Evolutionary conservation across 1,140 invertebrate species (phyloP).

Genomic region (Lethrus apterus): DNA sequence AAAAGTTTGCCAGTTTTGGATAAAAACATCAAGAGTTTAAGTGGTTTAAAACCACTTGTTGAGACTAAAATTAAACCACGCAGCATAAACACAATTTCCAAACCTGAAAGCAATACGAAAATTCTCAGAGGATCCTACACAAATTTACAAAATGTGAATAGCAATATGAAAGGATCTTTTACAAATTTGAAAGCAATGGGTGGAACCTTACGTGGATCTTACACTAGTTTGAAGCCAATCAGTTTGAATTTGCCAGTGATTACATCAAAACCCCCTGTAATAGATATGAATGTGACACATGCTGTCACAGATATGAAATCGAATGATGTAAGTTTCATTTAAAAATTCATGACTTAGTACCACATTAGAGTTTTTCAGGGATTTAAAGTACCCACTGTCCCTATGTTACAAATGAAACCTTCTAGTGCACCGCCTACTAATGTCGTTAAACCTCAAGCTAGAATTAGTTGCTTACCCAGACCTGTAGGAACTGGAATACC

Average conservation of each 20-base stretch:
- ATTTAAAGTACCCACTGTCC: constrained; percentile 12
- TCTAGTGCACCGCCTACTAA: neutral
- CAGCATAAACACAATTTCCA: constrained; percentile 5
- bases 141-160: constrained; percentile 5
- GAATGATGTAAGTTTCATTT: neutral
- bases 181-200: constrained; percentile 32
- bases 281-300: neutral
- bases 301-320: neutral
- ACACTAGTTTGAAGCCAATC: constrained; percentile 32
- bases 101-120: constrained; percentile 12
- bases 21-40: constrained; percentile 5
- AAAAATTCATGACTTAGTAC: neutral
- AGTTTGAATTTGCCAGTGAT: constrained; percentile 29
- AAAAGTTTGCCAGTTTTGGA: neutral
- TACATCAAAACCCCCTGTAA: constrained; percentile 15
- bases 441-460: constrained; percentile 14
- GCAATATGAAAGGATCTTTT: constrained; percentile 8
- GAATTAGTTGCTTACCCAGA: constrained; percentile 16
- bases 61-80: neutral
- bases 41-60: neutral
- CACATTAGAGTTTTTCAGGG: neutral
- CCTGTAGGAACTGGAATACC: constrained; percentile 15
- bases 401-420: constrained; percentile 1
- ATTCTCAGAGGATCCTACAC: constrained; percentile 5
- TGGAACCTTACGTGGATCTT: constrained; percentile 29